These are phyloP conservation scores for Nerophis ophidion DNA, from an alignment of 2,113 vertebrate genomes.

Conservation along the genomic window DNA sequence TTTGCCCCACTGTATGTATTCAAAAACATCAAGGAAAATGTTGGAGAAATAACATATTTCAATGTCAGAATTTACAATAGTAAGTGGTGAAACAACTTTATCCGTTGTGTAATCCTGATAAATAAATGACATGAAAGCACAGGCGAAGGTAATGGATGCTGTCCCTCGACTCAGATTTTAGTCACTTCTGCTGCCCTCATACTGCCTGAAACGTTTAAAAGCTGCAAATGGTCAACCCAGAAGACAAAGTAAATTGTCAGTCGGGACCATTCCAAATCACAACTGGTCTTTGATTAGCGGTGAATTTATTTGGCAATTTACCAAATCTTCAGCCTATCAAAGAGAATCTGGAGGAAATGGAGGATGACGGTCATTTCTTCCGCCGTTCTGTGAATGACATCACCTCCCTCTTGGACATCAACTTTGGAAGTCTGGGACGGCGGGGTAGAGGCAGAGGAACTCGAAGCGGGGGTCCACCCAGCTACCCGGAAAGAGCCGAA, in stretches of 20 bases:
- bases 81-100: no score
- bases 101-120: background rate
- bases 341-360: constrained; percentile 35
- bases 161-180: background rate
- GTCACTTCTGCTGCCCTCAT: background rate
- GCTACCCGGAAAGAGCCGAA: constrained; percentile 49
- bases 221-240: background rate
- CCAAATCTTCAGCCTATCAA: constrained; percentile 33
- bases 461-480: constrained; percentile 64
- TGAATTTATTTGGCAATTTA: background rate
- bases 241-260: background rate
- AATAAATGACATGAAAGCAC: background rate
- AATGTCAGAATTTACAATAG: no score
- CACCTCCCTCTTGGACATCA: constrained; percentile 88
- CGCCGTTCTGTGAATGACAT: constrained; percentile 88
- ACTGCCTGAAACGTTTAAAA: background rate
- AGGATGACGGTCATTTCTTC: constrained; percentile 69
- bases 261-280: background rate
- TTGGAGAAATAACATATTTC: no score
- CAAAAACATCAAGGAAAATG: no score
- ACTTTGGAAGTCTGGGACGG: constrained; percentile 84
- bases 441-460: constrained; percentile 77
- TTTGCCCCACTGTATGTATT: no score
- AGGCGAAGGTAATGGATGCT: background rate
- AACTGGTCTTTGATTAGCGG: no score